phyloP scores from a whole-genome alignment of 2,113 vertebrate species.

The Muntiacus muntjak region DNA sequence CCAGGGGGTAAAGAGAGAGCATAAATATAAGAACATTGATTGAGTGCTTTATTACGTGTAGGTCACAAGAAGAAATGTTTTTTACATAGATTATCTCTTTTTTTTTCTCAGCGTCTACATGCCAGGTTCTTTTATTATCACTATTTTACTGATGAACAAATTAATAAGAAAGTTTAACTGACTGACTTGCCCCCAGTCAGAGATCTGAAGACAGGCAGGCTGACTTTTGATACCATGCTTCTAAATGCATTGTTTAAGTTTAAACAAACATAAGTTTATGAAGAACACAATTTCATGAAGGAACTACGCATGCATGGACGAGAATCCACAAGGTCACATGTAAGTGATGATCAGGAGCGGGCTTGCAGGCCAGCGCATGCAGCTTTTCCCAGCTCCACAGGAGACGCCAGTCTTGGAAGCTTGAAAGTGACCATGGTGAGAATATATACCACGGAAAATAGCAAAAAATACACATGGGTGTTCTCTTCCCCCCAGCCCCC shows the following conservation, averaged over 20 bases:
- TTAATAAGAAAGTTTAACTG: neutral
- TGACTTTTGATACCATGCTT: neutral
- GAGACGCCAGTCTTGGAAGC: neutral
- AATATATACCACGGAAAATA: neutral
- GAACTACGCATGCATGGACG: accelerated
- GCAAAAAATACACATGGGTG: neutral
- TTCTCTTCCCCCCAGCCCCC: neutral
- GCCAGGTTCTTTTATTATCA: neutral
- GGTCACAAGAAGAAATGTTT: neutral
- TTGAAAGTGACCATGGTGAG: neutral
- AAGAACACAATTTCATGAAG: neutral
- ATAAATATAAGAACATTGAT: neutral
- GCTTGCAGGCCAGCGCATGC: accelerated
- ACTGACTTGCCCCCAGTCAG: neutral
- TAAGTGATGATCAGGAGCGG: accelerated
- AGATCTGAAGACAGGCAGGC: neutral
- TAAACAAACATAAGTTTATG: neutral
- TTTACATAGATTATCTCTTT: neutral
- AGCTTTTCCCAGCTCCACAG: neutral
- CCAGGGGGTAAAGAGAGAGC: neutral
- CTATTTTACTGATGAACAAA: neutral
- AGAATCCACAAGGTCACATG: neutral
- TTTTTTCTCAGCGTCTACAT: neutral
- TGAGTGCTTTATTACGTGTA: neutral
- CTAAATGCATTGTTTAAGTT: neutral